These are phyloP conservation scores for Hystrix brachyura DNA, from an alignment of 2,113 vertebrate genomes.

Conservation along the genomic window DNA sequence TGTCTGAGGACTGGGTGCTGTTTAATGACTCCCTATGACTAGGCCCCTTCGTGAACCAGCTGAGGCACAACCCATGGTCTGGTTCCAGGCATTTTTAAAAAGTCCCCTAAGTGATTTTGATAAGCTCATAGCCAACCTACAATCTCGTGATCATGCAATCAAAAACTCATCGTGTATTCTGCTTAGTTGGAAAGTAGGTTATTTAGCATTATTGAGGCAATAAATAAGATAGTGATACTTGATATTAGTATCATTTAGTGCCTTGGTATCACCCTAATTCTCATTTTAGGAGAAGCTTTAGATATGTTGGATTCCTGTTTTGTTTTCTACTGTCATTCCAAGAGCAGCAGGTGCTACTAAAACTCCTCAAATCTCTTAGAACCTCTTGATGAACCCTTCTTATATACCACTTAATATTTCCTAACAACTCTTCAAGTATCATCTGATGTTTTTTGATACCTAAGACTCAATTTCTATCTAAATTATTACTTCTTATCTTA, in stretches of 20 bases:
- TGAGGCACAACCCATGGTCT: not conserved
- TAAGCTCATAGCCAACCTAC: not conserved
- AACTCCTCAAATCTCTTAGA: not conserved
- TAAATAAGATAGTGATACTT: not conserved
- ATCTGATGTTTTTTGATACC: conserved; percentile 15
- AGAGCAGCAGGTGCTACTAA: not conserved
- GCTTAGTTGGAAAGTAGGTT: not conserved
- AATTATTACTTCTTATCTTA: conserved; percentile 42
- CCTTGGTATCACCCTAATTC: not conserved
- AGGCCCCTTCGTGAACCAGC: not conserved
- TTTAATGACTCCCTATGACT: not conserved
- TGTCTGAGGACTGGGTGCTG: not conserved
- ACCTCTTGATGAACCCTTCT: not conserved
- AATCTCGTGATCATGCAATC: not conserved
- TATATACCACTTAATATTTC: not conserved
- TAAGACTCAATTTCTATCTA: not conserved
- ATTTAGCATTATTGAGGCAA: not conserved
- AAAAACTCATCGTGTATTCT: not conserved
- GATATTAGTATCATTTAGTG: not conserved
- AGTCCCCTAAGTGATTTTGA: not conserved
- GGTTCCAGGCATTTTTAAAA: not conserved
- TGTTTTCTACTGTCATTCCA: not conserved
- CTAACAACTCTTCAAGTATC: conserved; percentile 48
- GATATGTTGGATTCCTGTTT: not conserved
- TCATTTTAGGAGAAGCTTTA: not conserved